Percentiles rank a stretch among this genome's conserved stretches.
Conservation (phyloP, 2,888 invertebrate species). For the Gymnoscelis rufifasciata region DNA sequence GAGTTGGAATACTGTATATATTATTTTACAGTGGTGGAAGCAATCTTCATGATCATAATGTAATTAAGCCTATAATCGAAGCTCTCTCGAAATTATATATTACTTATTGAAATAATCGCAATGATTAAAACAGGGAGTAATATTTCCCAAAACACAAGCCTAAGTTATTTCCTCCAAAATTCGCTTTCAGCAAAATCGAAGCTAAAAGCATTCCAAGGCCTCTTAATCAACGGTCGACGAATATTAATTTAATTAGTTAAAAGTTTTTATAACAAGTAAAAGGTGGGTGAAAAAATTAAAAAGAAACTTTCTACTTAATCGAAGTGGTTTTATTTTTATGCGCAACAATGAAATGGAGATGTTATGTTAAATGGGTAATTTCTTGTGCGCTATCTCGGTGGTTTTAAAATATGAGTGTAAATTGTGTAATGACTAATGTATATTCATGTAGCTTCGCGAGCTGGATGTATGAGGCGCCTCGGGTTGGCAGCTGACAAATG, state of each 20-base stretch:
- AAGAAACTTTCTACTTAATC: constrained; percentile 45
- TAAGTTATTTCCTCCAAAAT: constrained; percentile 54
- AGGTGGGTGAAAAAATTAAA: constrained; percentile 51
- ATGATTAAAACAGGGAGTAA: constrained; percentile 51
- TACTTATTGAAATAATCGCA: constrained; percentile 54
- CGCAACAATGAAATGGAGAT: constrained; percentile 43
- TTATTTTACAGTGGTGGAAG: too few species aligned
- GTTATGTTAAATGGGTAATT: constrained; percentile 27
- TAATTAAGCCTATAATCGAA: too few species aligned
- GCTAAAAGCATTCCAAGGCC: constrained; percentile 68
- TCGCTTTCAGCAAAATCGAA: constrained; percentile 48
- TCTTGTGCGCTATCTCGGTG: constrained; percentile 32
- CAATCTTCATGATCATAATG: too few species aligned
- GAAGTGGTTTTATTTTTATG: constrained; percentile 34
- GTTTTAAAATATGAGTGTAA: constrained; percentile 38
- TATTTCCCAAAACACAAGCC: constrained; percentile 51
- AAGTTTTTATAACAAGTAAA: constrained; percentile 65
- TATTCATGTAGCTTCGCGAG: constrained; percentile 38
- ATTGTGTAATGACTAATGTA: constrained; percentile 46
- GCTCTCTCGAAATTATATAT: constrained; percentile 45
- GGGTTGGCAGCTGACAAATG: constrained; percentile 14
- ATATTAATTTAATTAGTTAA: constrained; percentile 70
- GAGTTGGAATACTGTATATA: too few species aligned
- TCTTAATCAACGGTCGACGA: constrained; percentile 68
- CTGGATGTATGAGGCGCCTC: constrained; percentile 14